These are phyloP conservation scores for Macrobrachium nipponense DNA, from an alignment of 1,140 invertebrate species.

Conservation along the genomic window DNA sequence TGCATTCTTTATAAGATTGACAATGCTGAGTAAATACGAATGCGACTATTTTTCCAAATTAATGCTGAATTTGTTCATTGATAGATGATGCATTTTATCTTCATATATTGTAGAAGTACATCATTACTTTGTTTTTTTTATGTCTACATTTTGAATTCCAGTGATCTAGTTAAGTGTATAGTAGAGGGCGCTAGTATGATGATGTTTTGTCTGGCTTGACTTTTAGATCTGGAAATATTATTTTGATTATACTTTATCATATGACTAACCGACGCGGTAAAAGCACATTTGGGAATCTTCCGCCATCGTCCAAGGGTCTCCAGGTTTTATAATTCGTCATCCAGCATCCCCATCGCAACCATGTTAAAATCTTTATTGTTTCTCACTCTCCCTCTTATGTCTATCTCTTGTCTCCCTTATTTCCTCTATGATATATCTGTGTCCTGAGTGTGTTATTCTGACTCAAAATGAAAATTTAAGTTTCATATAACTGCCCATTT, in stretches of 20 bases:
- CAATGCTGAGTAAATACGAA: constrained; percentile 45
- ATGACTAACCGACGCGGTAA: constrained; percentile 7
- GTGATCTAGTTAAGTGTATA: constrained; percentile 32
- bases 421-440: constrained; percentile 23
- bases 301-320: too few relatives aligned
- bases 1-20: constrained; percentile 47
- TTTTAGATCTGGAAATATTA: constrained; percentile 39
- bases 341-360: constrained; percentile 50
- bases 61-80: constrained; percentile 25
- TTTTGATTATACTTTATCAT: background rate
- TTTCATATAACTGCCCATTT: constrained; percentile 6
- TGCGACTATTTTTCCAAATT: constrained; percentile 51
- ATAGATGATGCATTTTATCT: constrained; percentile 47
- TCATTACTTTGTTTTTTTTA: constrained; percentile 33
- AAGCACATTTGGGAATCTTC: too few relatives aligned
- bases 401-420: constrained; percentile 11
- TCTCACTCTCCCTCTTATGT: constrained; percentile 9
- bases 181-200: constrained; percentile 38
- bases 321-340: background rate
- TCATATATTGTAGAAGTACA: constrained; percentile 30
- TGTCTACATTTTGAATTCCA: constrained; percentile 40
- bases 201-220: constrained; percentile 48
- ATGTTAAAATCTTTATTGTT: constrained; percentile 11
- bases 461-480: background rate
- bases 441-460: constrained; percentile 20